A percentile compares a stretch with the other conserved stretches of the same genome.
phyloP scores from a whole-genome alignment of 2,797 vertebrate species.

The Erpetoichthys calabaricus region DNA sequence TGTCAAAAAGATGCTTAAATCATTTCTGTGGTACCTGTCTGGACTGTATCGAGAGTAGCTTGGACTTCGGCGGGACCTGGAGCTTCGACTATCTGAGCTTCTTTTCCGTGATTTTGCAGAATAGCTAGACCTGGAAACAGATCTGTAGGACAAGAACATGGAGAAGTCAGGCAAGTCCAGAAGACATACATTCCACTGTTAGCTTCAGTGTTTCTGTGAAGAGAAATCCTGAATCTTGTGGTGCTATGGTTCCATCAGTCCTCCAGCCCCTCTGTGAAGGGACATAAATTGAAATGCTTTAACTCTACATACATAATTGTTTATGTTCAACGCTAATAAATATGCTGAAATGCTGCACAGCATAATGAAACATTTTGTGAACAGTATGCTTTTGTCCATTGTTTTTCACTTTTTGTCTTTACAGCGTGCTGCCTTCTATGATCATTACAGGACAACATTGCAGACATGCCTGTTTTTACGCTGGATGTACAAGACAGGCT shows the following conservation, averaged over 20 bases:
- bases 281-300: too few species aligned
- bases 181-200: not conserved
- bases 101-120: slow-evolving; percentile 58
- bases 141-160: slow-evolving; percentile 41
- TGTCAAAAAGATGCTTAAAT: not conserved
- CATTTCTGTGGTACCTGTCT: slow-evolving; percentile 52
- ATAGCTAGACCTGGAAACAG: slow-evolving; percentile 72
- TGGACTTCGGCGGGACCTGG: slow-evolving; percentile 55
- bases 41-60: slow-evolving; percentile 70
- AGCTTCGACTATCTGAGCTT: slow-evolving; percentile 58
- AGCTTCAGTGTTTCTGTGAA: not conserved
- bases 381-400: too few species aligned
- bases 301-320: too few species aligned
- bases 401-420: too few species aligned
- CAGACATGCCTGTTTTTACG: too few species aligned
- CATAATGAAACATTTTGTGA: too few species aligned
- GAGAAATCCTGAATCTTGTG: not conserved
- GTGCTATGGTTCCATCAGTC: not conserved
- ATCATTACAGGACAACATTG: too few species aligned
- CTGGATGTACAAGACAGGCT: too few species aligned
- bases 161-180: not conserved
- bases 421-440: too few species aligned
- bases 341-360: too few species aligned
- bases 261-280: not conserved
- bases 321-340: too few species aligned